These are phyloP conservation scores for Hirtodrosophila confusa DNA, from an alignment of 2,888 invertebrate genomes.

Conservation along the genomic window DNA sequence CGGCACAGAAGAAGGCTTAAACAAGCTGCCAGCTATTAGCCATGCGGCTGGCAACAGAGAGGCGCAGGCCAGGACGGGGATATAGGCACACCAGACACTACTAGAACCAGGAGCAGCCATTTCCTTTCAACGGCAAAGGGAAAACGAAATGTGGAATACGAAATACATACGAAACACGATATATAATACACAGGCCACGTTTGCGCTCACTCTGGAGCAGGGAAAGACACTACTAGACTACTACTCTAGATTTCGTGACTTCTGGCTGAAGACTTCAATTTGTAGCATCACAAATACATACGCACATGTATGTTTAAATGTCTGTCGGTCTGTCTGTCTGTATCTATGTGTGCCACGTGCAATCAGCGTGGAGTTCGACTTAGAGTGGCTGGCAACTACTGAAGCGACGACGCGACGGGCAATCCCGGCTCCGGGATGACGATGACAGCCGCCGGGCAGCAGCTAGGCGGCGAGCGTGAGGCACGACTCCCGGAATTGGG, in stretches of 20 bases:
- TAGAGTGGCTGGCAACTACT: conserved; percentile 57
- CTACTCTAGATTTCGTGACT: conserved; percentile 79
- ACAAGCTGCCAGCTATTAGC: conserved; percentile 74
- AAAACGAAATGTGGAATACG: conserved; percentile 58
- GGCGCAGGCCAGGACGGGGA: neutral
- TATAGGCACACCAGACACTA: neutral
- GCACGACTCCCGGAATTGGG: conserved; percentile 58
- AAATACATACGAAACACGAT: conserved; percentile 41
- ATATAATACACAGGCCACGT: conserved; percentile 46
- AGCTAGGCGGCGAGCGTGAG: conserved; percentile 1
- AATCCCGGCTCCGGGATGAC: conserved; percentile 43
- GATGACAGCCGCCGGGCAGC: conserved; percentile 17
- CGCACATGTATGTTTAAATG: neutral
- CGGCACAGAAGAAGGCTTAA: conserved; percentile 49
- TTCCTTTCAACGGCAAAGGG: conserved; percentile 66
- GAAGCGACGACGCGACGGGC: conserved; percentile 44
- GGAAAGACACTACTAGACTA: conserved; percentile 64
- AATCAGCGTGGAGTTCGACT: conserved; percentile 67
- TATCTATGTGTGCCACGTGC: conserved; percentile 66
- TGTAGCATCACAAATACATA: conserved; percentile 41
- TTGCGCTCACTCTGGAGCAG: conserved; percentile 39
- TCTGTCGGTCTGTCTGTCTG: conserved; percentile 32
- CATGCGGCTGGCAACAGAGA: conserved; percentile 40
- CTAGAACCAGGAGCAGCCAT: conserved; percentile 38
- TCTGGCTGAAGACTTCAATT: conserved; percentile 75